These are phyloP conservation scores for Lemur catta DNA, from an alignment of 2,797 vertebrate genomes.

Conservation along the genomic window DNA sequence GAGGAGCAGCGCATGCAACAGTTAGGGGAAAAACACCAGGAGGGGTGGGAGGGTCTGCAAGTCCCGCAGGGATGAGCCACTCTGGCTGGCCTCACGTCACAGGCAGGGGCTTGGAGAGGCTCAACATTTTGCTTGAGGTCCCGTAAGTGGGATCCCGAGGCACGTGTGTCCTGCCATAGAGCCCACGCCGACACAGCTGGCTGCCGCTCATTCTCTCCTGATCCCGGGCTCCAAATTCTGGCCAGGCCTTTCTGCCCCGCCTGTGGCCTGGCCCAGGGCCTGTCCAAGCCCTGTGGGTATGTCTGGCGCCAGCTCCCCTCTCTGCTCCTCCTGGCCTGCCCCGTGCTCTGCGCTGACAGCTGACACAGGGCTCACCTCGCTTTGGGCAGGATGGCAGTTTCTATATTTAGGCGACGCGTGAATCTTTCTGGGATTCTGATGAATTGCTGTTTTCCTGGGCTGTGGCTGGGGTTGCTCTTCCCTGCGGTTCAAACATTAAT, in stretches of 20 bases:
- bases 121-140: not conserved
- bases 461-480: not conserved
- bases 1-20: not conserved
- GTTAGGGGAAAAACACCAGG: not conserved
- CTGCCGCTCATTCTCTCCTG: not conserved
- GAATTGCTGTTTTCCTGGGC: not conserved
- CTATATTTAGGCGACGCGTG: slow-evolving; percentile 19
- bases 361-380: not conserved
- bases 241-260: not conserved
- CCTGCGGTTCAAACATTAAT: not conserved
- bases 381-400: not conserved
- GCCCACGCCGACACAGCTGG: accelerated
- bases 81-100: accelerated
- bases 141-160: accelerated
- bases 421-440: slow-evolving; percentile 37
- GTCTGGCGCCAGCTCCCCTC: not conserved
- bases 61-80: not conserved
- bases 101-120: not conserved
- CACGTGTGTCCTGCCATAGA: accelerated
- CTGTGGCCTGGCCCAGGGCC: not conserved
- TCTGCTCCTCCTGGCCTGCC: not conserved
- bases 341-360: not conserved
- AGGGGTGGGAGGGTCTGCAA: not conserved
- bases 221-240: not conserved
- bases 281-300: accelerated